Base-by-base conservation (phyloP, 2,888 invertebrate species). In the Calliphora vomitoria region DNA sequence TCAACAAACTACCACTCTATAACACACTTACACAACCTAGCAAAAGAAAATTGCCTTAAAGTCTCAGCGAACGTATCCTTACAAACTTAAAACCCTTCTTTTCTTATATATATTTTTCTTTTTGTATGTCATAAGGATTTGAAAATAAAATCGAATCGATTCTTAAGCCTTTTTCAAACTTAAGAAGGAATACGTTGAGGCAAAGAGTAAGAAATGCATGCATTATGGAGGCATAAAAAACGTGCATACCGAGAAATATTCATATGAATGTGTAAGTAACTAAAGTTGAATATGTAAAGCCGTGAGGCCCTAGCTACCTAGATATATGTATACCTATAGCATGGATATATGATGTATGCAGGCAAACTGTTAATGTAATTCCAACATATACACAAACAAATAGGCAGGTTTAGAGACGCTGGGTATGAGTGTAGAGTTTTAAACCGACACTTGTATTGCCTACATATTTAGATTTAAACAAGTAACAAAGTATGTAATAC, bases 361-460 rank as follows among this genome's bases (percentile, higher is more conserved):
- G 76, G 62, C 64, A 83, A 83, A 83, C 55, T 78, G 83, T 62
- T 80, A 80, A 80, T 85, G 68, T 55, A 80, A 85, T 74, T 84
- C 58, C 47, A 31, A 25, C 53, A 41, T 71, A 53, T 13, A 13
- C n/a, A n/a, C 20, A n/a, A 20, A 62, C 10, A 18, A 8, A 10
- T 41, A 18, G 15, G 20, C 20, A 1, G 44, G 13, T 11, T 44
- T 44, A 8, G n/a, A 15, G 25, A 4, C 11, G 47, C 3, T 11
- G 31, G 20, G 25, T 25, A 6, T 20, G 44, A 41, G 20, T 5
- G 13, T 55, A 72, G 2, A 80, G n/a, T 41, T 20, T 55, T 38
- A 31, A n/a, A 5, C 35, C 44, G 6, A 66, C 47, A 62, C 55
- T 25, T 18, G 35, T 35, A 78, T 71, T 62, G 62, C 62, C 31